phyloP scores from a whole-genome alignment of 1,140 invertebrate species.

The Acromyrmex echinatior region DNA sequence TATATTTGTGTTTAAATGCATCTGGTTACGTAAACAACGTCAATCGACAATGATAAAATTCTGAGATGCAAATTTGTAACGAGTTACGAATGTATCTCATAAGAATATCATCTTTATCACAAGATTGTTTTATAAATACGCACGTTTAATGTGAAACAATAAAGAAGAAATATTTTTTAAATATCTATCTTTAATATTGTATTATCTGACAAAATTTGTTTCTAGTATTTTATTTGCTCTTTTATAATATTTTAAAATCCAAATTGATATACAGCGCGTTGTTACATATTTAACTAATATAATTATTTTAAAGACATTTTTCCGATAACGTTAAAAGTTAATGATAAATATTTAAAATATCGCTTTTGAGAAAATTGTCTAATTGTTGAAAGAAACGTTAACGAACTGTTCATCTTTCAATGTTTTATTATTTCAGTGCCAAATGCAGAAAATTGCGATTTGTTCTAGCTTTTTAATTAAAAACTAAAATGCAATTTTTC shows the following conservation, averaged over 20 bases:
- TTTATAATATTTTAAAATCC: not conserved
- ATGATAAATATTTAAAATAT: not conserved
- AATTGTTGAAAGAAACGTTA: not conserved
- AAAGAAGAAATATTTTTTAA: not conserved
- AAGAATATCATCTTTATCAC: not conserved
- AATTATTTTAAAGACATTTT: not conserved
- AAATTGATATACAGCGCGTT: not conserved
- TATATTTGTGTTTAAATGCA: not conserved
- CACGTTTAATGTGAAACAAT: not conserved
- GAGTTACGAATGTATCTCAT: too few species aligned
- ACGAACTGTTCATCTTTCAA: not conserved
- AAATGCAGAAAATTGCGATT: slow-evolving; percentile 4
- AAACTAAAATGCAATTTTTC: slow-evolving; percentile 31
- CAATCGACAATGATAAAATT: not conserved
- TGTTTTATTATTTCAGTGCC: not conserved
- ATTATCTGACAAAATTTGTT: not conserved
- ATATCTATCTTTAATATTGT: not conserved
- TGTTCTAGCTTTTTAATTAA: slow-evolving; percentile 46
- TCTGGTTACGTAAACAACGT: not conserved
- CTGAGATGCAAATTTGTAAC: not conserved
- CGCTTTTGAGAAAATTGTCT: not conserved
- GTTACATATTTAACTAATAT: not conserved
- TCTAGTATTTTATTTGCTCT: not conserved
- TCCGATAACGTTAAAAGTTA: not conserved
- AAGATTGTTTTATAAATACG: not conserved